Conservation (phyloP, 2,888 invertebrate species). For the Sinohyriopsis cumingii region DNA sequence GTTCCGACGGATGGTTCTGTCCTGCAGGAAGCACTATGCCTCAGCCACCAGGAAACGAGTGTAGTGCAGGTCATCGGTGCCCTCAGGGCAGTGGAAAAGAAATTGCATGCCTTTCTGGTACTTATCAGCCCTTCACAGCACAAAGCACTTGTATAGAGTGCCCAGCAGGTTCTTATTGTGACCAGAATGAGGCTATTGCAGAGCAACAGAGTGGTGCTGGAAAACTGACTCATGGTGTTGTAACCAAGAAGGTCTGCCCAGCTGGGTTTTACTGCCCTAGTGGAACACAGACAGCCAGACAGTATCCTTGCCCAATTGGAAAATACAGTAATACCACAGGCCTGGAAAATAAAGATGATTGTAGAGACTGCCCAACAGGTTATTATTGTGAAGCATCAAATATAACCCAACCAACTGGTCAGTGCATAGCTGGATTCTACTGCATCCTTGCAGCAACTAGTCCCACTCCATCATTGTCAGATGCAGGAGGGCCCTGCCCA, state of each 20-base stretch:
- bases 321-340: conserved; percentile 66
- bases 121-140: conserved; percentile 60
- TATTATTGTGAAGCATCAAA: conserved; percentile 66
- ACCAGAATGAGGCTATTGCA: conserved; percentile 64
- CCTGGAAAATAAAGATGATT: conserved; percentile 57
- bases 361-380: conserved; percentile 62
- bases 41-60: conserved; percentile 65
- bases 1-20: conserved; percentile 65
- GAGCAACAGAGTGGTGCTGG: conserved; percentile 66
- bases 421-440: conserved; percentile 64
- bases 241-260: conserved; percentile 66
- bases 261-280: conserved; percentile 68
- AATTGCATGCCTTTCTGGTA: conserved; percentile 63
- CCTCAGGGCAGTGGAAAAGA: conserved; percentile 61
- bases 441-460: conserved; percentile 58
- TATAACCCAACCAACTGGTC: conserved; percentile 62
- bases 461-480: conserved; percentile 46
- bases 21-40: conserved; percentile 59
- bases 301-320: conserved; percentile 66
- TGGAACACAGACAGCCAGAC: conserved; percentile 58
- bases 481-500: conserved; percentile 58
- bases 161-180: conserved; percentile 67
- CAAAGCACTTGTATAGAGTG: conserved; percentile 60
- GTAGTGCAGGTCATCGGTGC: conserved; percentile 66
- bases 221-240: conserved; percentile 67